Percentiles rank a stretch among this genome's conserved stretches.
These are phyloP conservation scores for Phalacrocorax carbo DNA, from an alignment of 2,113 vertebrate species.

Conservation along the genomic window DNA sequence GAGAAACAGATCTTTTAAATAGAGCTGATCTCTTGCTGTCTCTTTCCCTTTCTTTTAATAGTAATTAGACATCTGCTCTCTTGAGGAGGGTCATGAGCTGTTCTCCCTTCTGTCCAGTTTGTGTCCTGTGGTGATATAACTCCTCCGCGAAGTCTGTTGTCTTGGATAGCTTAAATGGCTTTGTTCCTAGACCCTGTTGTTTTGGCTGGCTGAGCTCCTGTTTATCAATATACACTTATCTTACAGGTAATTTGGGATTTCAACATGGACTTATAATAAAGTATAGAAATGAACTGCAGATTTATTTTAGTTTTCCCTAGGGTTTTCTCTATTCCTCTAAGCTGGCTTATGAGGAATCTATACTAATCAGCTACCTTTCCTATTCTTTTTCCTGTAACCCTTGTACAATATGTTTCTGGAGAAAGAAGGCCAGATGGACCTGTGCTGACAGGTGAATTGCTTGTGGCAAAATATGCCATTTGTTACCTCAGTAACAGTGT, in stretches of 20 bases:
- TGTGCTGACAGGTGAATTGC: background rate
- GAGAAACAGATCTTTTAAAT: background rate
- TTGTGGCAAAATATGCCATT: background rate
- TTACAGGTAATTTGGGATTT: background rate
- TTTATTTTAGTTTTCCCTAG: background rate
- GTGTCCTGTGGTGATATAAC: constrained; percentile 7
- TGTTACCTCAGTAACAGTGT: background rate
- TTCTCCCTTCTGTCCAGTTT: constrained; percentile 43
- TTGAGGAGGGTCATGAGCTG: constrained; percentile 1
- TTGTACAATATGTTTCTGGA: background rate
- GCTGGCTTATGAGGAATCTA: background rate
- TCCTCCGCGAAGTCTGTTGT: constrained; percentile 55
- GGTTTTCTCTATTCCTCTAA: background rate
- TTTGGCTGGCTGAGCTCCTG: constrained; percentile 1
- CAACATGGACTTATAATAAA: background rate
- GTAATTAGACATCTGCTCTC: constrained; percentile 21
- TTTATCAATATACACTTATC: background rate
- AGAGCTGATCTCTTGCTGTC: background rate
- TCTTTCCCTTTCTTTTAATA: constrained; percentile 15
- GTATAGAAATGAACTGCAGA: background rate
- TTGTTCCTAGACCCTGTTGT: background rate
- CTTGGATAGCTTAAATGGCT: constrained; percentile 23
- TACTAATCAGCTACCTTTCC: background rate
- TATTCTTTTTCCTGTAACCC: background rate
- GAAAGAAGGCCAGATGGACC: background rate